A percentile compares a stretch with the other conserved stretches of the same genome.
Evolutionary conservation across 2,888 invertebrate genomes (phyloP).

Genomic region (Latrodectus hesperus): DNA sequence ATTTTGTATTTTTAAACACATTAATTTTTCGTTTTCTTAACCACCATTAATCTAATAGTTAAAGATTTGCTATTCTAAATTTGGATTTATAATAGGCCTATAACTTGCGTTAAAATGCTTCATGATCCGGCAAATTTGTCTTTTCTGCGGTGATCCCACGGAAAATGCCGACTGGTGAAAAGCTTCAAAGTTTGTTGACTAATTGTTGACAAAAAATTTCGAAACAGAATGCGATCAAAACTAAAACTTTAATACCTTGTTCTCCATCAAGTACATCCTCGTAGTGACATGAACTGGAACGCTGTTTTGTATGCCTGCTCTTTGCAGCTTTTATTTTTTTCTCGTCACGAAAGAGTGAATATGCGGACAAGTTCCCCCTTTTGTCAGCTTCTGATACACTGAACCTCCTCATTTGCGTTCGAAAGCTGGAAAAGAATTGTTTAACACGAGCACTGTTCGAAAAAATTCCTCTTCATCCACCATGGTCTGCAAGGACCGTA

Average conservation of each 20-base stretch:
- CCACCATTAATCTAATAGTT: too few relatives aligned
- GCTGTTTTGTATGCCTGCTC: constrained; percentile 20
- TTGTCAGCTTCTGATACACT: not conserved
- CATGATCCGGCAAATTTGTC: too few relatives aligned
- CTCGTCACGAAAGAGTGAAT: constrained; percentile 21
- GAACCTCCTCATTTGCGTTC: constrained; percentile 17
- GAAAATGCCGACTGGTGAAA: too few relatives aligned
- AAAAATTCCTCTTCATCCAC: not conserved
- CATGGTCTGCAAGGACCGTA: constrained; percentile 10
- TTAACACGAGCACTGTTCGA: not conserved
- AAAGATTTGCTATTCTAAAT: too few relatives aligned
- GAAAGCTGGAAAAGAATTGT: constrained; percentile 2
- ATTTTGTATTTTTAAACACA: too few relatives aligned
- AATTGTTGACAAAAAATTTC: not conserved
- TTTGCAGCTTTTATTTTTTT: constrained; percentile 1
- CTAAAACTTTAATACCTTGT: not conserved
- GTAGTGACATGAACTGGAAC: constrained; percentile 55
- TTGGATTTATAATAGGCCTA: too few relatives aligned
- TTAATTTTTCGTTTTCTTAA: too few relatives aligned
- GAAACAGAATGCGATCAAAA: not conserved
- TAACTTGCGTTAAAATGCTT: too few relatives aligned
- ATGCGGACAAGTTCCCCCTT: constrained; percentile 11
- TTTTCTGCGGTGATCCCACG: too few relatives aligned
- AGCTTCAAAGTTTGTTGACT: not conserved
- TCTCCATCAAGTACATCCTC: constrained; percentile 22